Conservation (phyloP, 2,113 vertebrate species). For the Rhabdornis inornatus region DNA sequence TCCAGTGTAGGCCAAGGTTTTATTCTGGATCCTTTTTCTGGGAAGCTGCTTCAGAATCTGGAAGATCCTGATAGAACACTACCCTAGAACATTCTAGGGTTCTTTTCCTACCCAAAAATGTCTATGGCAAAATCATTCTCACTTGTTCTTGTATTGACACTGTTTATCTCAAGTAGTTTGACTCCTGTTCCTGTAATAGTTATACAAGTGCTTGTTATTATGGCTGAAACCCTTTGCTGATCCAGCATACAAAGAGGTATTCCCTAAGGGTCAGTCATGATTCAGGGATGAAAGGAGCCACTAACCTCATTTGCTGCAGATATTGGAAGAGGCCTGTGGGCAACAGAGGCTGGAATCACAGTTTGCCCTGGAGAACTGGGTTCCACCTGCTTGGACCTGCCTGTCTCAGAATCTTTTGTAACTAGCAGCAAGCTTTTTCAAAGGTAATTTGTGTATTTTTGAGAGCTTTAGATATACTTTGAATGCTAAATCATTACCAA, state of each 20-base stretch:
- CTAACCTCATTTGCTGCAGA: fast-evolving
- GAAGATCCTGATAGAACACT: neutral
- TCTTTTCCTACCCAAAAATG: neutral
- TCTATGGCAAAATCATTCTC: neutral
- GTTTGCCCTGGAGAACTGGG: neutral
- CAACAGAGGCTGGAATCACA: neutral
- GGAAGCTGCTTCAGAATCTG: neutral
- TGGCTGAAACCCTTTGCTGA: neutral
- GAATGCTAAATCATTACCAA: neutral
- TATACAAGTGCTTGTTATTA: neutral
- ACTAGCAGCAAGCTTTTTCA: neutral
- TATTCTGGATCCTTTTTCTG: neutral
- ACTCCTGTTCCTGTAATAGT: neutral
- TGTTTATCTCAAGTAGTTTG: neutral
- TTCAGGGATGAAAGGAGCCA: neutral
- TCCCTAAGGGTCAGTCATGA: neutral
- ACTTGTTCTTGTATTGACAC: neutral
- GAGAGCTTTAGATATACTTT: neutral
- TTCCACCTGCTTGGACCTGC: neutral
- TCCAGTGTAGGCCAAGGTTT: neutral
- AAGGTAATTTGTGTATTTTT: neutral
- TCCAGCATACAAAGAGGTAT: neutral
- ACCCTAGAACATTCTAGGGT: neutral
- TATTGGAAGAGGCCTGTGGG: neutral
- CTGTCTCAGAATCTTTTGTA: neutral